Base-by-base conservation (phyloP, 1,140 invertebrate species). In the Agraylea sexmaculata region DNA sequence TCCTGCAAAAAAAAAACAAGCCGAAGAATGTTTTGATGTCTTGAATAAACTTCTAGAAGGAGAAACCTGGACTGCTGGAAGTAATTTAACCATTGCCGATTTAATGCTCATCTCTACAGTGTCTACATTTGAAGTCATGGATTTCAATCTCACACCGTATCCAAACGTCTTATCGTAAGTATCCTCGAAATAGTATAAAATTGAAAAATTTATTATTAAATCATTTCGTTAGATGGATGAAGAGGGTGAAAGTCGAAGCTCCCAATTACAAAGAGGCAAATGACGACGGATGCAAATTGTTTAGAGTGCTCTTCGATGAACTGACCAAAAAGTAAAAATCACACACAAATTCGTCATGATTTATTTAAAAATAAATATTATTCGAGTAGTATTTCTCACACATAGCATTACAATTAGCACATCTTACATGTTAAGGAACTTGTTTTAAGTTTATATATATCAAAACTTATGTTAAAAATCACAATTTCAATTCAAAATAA, bases 251-350 rank as follows among this genome's bases (percentile, higher is more conserved):
- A 58, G 61, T 60, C 22, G 71, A 73, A 3, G 73, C 77, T 7
- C 77, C 79, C 2, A 81, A 76, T 18, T 87, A 83, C 59, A 68
- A 73, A 44, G 79, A 82, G 51, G 70, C 77, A 28, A 86, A 87
- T 53, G 75, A 64, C 51, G 66, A 65, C 19, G 71, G 69, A 2
- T 54, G 66, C 43, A 59, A 61, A 25, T 65, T 64, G 13, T 72
- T 72, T 57, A 72, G 70, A 53, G 54, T 42, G 2, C 53, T 66
- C 36, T 28, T 29, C 18, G 45, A 46, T 19, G 17, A 38, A 18
- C 20, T 39, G 32, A 40, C 20, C 22, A 49, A 49, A 39, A 49
- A 49, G 31, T 47, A 38, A 47, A 25, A 11, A 22, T 18, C 4
- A 30, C 12, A 30, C 16, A 13, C 16, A 4, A 30, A 4, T 13